Base-by-base conservation (phyloP, 2,113 vertebrate species). In the Chinchilla lanigera region DNA sequence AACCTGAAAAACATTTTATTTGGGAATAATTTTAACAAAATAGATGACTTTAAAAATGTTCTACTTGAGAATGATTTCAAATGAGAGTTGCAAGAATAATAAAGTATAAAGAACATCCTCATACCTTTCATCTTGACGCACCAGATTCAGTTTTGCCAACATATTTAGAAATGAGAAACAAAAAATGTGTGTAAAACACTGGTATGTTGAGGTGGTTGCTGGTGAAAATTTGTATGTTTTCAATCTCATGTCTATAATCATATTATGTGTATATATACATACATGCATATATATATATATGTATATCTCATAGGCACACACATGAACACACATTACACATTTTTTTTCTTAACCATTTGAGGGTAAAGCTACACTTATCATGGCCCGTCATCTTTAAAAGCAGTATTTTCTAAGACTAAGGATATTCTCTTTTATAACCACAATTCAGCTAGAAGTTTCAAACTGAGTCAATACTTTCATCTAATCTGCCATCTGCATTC, bases 291-390 rank as follows among this genome's bases (percentile, higher is more conserved):
- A 14, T 50, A 11, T 26, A 13, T 13, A 19, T 17, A 35, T 17
- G 7, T 26, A 13, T 13, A 19, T 17, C 30, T 17, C 1, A 24
- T 7, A 84, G 2, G 30, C 35, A 83, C 9, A 81, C 0, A 50
- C 4, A 93, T 13, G 35, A 0, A 90, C 5, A 61, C 19, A 6
- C 16, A 35, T 28, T 11, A 28, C 17, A 20, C 12, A 19, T 33
- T 19, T 38, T 80, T n/a, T 89, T 84, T 81, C 44, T 96, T 77
- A 92, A 67, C 6, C 35, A 85, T 85, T n/a, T 91, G 61, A 92
- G 73, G 28, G 7, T 94, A 92, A 88, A 71, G 50, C 86, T 91
- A 86, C 3, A 44, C 47, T 67, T 11, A 47, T 47, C 19, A 80
- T 44, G 44, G n/a, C 14, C 67, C 28, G 93, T 94, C 61, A 80